phyloP scores from a whole-genome alignment of 2,888 invertebrate genomes.

The Ectropis crepuscularia region DNA sequence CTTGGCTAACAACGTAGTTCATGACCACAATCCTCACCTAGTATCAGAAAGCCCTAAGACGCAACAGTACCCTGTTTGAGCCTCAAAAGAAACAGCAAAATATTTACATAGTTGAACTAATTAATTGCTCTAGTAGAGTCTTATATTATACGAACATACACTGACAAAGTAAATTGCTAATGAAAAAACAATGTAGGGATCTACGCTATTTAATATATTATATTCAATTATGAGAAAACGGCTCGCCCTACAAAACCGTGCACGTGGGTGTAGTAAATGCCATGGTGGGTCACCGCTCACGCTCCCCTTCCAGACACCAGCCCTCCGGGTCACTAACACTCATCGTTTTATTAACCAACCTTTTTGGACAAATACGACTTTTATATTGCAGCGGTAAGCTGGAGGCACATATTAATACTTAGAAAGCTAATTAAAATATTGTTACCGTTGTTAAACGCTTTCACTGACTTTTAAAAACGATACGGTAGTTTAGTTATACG shows the following conservation, averaged over 20 bases:
- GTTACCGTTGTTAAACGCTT: background rate
- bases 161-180: background rate
- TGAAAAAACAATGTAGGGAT: slow-evolving; percentile 1
- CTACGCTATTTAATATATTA: slow-evolving; percentile 6
- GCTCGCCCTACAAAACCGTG: slow-evolving; percentile 11
- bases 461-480: background rate
- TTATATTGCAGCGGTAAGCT: background rate
- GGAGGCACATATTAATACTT: too few species aligned
- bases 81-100: too few species aligned
- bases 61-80: too few species aligned
- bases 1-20: too few species aligned
- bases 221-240: slow-evolving; percentile 10
- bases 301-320: slow-evolving; percentile 11
- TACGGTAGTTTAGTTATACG: too few species aligned
- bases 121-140: too few species aligned
- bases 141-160: too few species aligned
- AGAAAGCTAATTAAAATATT: too few species aligned
- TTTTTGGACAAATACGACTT: slow-evolving; percentile 1
- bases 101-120: too few species aligned
- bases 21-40: too few species aligned
- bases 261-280: slow-evolving; percentile 26
- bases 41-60: too few species aligned
- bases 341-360: slow-evolving; percentile 14
- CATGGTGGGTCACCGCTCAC: slow-evolving; percentile 21
- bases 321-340: slow-evolving; percentile 14